Conservation (phyloP, 2,888 invertebrate species). For the Cotesia congregata region DNA sequence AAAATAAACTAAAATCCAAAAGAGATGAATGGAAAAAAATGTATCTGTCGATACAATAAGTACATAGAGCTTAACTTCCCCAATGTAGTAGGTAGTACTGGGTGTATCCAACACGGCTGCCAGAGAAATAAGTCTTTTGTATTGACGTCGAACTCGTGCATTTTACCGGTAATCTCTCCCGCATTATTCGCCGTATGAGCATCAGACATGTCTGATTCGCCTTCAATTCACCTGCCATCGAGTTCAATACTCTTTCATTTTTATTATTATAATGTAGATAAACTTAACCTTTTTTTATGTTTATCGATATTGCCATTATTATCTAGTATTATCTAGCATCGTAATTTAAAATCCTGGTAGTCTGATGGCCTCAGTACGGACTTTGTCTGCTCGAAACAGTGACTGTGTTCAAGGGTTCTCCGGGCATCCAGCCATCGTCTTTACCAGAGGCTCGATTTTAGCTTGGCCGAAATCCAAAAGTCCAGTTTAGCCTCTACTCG, state of each 20-base stretch:
- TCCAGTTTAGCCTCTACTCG: slow-evolving; percentile 15
- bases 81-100: background rate
- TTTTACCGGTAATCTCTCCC: slow-evolving; percentile 10
- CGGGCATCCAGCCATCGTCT: slow-evolving; percentile 16
- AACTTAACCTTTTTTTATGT: slow-evolving; percentile 1
- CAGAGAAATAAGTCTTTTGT: slow-evolving; percentile 7
- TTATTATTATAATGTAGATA: slow-evolving; percentile 20
- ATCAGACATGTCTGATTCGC: slow-evolving; percentile 30
- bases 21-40: background rate
- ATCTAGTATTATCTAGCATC: slow-evolving; percentile 5
- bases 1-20: background rate
- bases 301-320: background rate
- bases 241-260: slow-evolving; percentile 34
- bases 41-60: background rate
- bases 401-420: slow-evolving; percentile 21
- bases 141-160: slow-evolving; percentile 7
- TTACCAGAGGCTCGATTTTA: slow-evolving; percentile 24
- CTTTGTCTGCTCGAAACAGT: background rate
- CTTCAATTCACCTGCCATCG: slow-evolving; percentile 34
- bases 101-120: background rate
- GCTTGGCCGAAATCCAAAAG: slow-evolving; percentile 38
- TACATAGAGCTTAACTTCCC: background rate
- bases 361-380: slow-evolving; percentile 5
- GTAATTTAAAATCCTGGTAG: background rate
- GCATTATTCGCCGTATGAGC: slow-evolving; percentile 16